Conservation (phyloP, 2,888 invertebrate genomes). For the Cremastinae sp. region DNA sequence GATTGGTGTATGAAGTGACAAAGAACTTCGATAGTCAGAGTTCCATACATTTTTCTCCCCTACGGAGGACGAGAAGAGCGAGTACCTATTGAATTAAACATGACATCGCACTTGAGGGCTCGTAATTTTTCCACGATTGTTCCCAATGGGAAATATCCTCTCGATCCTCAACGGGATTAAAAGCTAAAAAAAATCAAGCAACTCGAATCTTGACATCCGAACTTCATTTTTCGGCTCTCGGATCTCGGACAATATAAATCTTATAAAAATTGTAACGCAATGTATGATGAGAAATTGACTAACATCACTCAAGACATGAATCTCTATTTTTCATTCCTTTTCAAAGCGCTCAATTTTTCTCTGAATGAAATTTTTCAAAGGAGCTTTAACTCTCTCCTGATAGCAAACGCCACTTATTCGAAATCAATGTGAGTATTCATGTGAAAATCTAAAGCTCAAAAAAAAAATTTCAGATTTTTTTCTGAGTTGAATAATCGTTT, state of each 20-base stretch:
- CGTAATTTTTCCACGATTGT: constrained; percentile 26
- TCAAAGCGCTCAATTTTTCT: constrained; percentile 32
- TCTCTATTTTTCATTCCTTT: constrained; percentile 24
- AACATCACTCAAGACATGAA: constrained; percentile 25
- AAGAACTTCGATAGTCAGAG: constrained; percentile 61
- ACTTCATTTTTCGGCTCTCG: constrained; percentile 22
- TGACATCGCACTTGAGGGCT: constrained; percentile 51
- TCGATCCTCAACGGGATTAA: constrained; percentile 70
- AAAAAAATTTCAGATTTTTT: no score
- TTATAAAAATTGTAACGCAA: constrained; percentile 37
- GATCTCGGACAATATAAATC: constrained; percentile 4
- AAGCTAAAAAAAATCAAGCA: constrained; percentile 72
- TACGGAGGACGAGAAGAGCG: constrained; percentile 63
- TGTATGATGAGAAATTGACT: constrained; percentile 12
- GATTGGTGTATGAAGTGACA: constrained; percentile 76
- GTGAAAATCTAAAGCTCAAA: no score
- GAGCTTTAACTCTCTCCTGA: no score
- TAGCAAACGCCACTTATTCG: no score
- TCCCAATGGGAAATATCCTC: constrained; percentile 51
- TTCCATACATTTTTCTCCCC: constrained; percentile 72
- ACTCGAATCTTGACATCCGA: constrained; percentile 48
- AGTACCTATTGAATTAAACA: constrained; percentile 78
- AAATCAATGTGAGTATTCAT: no score
- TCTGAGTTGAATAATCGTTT: no score
- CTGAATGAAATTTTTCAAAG: not conserved